These are phyloP conservation scores for Coenonympha glycerion DNA, from an alignment of 2,888 invertebrate genomes.

Conservation along the genomic window DNA sequence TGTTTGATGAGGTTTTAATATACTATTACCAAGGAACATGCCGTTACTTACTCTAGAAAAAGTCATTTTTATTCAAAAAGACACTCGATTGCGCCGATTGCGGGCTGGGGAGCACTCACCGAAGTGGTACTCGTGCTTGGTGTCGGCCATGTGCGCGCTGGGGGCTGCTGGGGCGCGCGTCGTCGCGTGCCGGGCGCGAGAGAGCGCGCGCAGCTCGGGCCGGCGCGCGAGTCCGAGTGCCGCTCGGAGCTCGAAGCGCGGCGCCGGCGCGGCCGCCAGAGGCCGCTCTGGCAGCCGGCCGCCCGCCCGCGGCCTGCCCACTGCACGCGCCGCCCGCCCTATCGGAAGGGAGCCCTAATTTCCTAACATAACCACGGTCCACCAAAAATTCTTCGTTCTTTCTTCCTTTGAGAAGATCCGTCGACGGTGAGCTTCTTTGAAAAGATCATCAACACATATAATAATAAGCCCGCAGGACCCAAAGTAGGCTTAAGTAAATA, in stretches of 20 bases:
- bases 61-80: too few species aligned
- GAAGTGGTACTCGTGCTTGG: slow-evolving; percentile 56
- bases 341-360: too few species aligned
- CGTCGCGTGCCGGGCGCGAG: slow-evolving; percentile 39
- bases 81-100: too few species aligned
- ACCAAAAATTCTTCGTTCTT: not conserved
- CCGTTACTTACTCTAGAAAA: too few species aligned
- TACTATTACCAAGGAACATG: too few species aligned
- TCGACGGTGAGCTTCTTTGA: too few species aligned
- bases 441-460: too few species aligned
- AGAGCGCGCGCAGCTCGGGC: slow-evolving; percentile 47
- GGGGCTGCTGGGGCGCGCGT: slow-evolving; percentile 32
- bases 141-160: slow-evolving; percentile 30
- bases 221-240: slow-evolving; percentile 42
- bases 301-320: slow-evolving; percentile 4
- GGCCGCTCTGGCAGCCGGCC: slow-evolving; percentile 7
- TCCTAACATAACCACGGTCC: not conserved
- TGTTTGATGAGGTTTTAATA: too few species aligned
- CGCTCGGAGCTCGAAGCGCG: slow-evolving; percentile 22
- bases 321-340: slow-evolving; percentile 16
- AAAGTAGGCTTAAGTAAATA: too few species aligned
- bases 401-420: too few species aligned
- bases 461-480: too few species aligned
- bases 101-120: slow-evolving; percentile 46
- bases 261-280: slow-evolving; percentile 16